Conservation (phyloP, 2,113 vertebrate species). For the Chloropsis hardwickii region DNA sequence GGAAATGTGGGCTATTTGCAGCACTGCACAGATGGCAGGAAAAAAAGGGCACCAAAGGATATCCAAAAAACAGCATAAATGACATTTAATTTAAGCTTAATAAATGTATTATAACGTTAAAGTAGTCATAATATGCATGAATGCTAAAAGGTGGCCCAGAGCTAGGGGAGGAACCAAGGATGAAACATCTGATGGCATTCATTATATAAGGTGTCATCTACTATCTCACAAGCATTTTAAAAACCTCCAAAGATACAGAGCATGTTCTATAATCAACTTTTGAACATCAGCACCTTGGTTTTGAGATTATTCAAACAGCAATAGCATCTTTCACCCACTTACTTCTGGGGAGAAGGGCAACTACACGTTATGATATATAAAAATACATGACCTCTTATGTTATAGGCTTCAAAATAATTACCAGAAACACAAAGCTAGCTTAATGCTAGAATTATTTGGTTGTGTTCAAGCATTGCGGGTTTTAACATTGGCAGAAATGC, state of each 20-base stretch:
- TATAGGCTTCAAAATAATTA: neutral
- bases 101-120: neutral
- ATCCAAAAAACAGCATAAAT: neutral
- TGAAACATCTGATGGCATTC: neutral
- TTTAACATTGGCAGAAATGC: neutral
- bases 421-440: neutral
- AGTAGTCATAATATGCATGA: neutral
- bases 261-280: neutral
- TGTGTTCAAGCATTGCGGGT: neutral
- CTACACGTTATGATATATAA: neutral
- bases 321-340: neutral
- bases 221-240: neutral
- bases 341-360: neutral
- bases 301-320: neutral
- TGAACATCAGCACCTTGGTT: neutral
- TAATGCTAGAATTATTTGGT: neutral
- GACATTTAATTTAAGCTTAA: neutral
- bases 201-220: neutral
- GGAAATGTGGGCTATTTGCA: neutral
- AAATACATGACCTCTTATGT: neutral
- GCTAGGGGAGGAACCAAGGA: neutral
- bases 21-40: neutral
- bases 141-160: neutral
- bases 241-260: neutral
- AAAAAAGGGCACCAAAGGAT: neutral